Evolutionary conservation across 1,140 invertebrate species (phyloP), one percentile per base, ranked within the genome.

Genomic region (Drosophila micromelanica): DNA sequence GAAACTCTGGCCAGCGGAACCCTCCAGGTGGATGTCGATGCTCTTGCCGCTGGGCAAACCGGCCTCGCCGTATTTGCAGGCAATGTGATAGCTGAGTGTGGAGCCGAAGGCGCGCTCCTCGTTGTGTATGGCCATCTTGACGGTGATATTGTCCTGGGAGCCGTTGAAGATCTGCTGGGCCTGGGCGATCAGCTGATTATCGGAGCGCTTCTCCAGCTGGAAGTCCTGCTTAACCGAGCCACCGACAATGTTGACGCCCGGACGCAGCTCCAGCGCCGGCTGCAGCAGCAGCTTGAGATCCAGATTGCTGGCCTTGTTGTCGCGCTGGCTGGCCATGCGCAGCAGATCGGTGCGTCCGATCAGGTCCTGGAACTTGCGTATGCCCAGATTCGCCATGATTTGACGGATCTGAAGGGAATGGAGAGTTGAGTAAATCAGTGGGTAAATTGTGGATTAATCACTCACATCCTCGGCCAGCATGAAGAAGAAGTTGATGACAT

Each of bases 1-100:
- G 93, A 99, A 99, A 91, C 98, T 99, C 93, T 99, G 99, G 32
- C 99, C 99, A 27, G 98, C 99, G n/a, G 98, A 98, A 7, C 99
- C 99, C 70, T 93, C 96, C 35, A 99, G 92, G 51, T 94, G 95
- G 40, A 99, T 97, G 75, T 97, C 95, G 64, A 99, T 97, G 71
- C 95, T 96, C 72, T 95, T 95, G 40, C 93, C 94, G 1, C 96
- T 94, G 7, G 98, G 97, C 20, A 99, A 93, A 43, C 99, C 98
- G 32, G 94, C 93, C 78, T 99, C 98, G 11, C 97, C 96, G 92
- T 95, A 97, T 94, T 97, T 97, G 92, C 97, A 95, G 4, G 98
- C 97, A 91, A 99, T 97, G 81, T 98, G 95, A 91, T 99, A 99
- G 79, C 97, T 98, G 0, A 99, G 93, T 1, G 98, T 99, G 2